Evolutionary conservation across 2,113 vertebrate species (phyloP).

Genomic region (Mesoclemmys tuberculata): DNA sequence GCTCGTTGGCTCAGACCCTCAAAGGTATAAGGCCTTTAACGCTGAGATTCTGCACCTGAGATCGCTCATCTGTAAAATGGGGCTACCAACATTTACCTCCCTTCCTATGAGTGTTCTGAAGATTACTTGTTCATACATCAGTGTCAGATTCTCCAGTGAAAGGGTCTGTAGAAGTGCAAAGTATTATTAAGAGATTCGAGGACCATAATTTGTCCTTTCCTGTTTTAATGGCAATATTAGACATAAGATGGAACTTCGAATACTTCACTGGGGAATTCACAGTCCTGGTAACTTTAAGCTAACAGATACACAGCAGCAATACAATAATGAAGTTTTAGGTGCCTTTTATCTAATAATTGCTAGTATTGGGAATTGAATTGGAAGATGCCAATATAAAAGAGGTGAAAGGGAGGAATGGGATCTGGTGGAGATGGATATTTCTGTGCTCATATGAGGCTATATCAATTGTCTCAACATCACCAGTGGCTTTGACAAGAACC

Average conservation of each 20-base stretch:
- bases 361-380: background rate
- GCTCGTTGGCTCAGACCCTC: background rate
- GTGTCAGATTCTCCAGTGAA: background rate
- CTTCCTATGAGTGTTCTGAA: background rate
- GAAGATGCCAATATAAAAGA: background rate
- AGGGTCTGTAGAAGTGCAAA: background rate
- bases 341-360: background rate
- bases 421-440: accelerated
- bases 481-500: background rate
- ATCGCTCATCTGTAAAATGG: background rate
- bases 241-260: background rate
- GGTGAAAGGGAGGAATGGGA: background rate
- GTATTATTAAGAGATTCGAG: background rate
- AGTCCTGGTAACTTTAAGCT: background rate
- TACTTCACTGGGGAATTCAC: background rate
- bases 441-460: background rate
- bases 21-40: background rate
- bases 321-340: background rate
- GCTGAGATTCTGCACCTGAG: background rate
- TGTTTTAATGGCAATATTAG: background rate
- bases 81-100: background rate
- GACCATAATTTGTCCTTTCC: background rate
- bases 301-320: background rate
- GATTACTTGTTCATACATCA: background rate
- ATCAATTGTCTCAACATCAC: background rate